Evolutionary conservation across 2,113 vertebrate species (phyloP).

Genomic region (Morone chrysops): DNA sequence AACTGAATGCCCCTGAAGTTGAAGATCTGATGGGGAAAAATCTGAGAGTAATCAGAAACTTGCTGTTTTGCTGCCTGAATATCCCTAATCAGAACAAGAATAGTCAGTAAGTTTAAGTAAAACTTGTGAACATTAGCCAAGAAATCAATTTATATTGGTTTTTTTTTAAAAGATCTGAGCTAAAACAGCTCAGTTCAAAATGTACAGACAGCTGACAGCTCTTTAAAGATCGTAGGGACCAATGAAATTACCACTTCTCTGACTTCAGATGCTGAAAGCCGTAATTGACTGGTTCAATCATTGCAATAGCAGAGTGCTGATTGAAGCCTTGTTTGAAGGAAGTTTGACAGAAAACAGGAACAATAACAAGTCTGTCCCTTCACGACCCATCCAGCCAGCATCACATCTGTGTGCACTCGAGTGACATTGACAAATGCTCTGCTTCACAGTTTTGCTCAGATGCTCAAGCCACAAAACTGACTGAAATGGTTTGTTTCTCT

Average conservation of each 20-base stretch:
- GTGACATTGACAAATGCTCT: conserved; percentile 29
- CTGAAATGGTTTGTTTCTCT: conserved; percentile 3
- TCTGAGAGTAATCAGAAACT: neutral
- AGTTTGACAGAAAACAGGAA: conserved; percentile 35
- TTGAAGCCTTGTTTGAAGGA: conserved; percentile 47
- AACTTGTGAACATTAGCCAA: neutral
- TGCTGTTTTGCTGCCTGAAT: neutral
- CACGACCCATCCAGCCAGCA: conserved; percentile 2
- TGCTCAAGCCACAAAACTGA: conserved; percentile 1
- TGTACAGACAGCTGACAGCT: conserved; percentile 14
- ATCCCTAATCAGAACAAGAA: neutral
- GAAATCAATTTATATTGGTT: neutral
- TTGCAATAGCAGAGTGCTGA: conserved; percentile 35
- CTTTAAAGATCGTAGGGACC: conserved; percentile 17
- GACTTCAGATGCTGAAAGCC: conserved; percentile 40
- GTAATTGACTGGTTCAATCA: conserved; percentile 47
- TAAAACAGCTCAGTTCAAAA: conserved; percentile 2
- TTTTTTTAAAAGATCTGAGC: conserved; percentile 1
- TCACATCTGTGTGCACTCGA: neutral
- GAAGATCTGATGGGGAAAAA: neutral
- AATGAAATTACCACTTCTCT: conserved; percentile 25
- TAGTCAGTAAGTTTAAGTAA: neutral
- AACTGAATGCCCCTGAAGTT: neutral
- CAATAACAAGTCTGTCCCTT: conserved; percentile 23
- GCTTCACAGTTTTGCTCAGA: neutral